These are phyloP conservation scores for Turdus rufiventris DNA, from an alignment of 2,113 vertebrate genomes.

Conservation along the genomic window DNA sequence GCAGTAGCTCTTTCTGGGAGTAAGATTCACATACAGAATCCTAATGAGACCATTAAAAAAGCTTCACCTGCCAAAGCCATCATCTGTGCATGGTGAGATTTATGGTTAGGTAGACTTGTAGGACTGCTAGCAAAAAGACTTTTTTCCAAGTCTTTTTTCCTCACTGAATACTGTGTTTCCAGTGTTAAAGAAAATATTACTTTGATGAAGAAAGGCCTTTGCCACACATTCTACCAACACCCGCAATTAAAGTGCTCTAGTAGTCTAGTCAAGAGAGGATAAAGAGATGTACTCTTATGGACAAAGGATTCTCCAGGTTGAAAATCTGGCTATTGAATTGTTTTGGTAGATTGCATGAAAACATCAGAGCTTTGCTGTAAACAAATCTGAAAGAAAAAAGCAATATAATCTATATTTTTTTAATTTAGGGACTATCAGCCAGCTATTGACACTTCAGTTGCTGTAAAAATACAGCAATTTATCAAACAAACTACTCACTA, in stretches of 20 bases:
- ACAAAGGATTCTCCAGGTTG: not conserved
- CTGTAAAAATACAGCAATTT: not conserved
- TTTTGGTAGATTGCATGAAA: not conserved
- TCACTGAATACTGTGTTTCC: not conserved
- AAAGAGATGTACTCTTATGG: not conserved
- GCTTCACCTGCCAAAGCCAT: not conserved
- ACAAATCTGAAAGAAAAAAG: not conserved
- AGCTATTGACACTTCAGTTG: not conserved
- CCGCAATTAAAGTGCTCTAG: not conserved
- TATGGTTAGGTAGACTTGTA: not conserved
- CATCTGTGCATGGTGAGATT: not conserved
- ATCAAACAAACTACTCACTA: not conserved
- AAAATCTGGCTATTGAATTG: not conserved
- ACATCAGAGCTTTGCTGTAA: not conserved
- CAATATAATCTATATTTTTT: not conserved
- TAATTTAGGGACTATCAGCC: not conserved
- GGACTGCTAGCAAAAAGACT: not conserved
- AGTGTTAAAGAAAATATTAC: not conserved
- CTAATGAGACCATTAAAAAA: slow-evolving; percentile 11
- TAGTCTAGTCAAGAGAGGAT: not conserved
- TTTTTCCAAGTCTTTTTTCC: not conserved
- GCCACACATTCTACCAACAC: not conserved
- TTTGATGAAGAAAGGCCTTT: not conserved
- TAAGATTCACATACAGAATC: not conserved
- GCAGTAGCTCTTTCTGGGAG: not conserved